Conservation (phyloP, 2,797 vertebrate species). For the Acanthis flammea region DNA sequence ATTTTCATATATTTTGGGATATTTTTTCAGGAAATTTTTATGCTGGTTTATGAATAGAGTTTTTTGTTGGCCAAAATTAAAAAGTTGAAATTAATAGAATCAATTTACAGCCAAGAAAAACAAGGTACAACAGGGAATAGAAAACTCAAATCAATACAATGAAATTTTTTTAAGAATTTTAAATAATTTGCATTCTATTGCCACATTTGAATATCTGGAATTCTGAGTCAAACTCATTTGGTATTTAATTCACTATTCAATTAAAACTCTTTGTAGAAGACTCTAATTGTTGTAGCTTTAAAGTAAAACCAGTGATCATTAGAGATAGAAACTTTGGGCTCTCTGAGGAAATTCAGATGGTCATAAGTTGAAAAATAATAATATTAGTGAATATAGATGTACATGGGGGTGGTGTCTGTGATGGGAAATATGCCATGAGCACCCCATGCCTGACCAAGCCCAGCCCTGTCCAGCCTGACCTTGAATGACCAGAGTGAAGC, state of each 20-base stretch:
- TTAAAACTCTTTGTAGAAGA: conserved; percentile 20
- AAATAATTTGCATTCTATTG: neutral
- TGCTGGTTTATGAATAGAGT: neutral
- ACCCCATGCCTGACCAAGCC: neutral
- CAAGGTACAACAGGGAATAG: neutral
- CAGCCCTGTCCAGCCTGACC: neutral
- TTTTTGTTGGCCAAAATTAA: neutral
- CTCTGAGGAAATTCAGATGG: conserved; percentile 24
- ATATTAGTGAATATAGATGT: neutral
- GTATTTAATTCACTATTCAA: neutral
- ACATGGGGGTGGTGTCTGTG: neutral
- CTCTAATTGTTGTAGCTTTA: neutral
- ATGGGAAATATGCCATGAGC: neutral
- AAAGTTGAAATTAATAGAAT: neutral
- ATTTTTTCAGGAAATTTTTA: neutral
- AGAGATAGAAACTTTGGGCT: neutral
- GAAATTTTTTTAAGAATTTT: neutral
- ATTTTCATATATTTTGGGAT: neutral
- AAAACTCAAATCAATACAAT: neutral
- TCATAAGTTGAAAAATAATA: neutral
- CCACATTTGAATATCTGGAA: neutral
- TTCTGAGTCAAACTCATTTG: neutral
- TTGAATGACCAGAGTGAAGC: neutral
- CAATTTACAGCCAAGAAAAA: neutral
- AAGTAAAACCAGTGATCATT: neutral